phyloP scores from a whole-genome alignment of 2,113 vertebrate species.

The Sitta europaea region DNA sequence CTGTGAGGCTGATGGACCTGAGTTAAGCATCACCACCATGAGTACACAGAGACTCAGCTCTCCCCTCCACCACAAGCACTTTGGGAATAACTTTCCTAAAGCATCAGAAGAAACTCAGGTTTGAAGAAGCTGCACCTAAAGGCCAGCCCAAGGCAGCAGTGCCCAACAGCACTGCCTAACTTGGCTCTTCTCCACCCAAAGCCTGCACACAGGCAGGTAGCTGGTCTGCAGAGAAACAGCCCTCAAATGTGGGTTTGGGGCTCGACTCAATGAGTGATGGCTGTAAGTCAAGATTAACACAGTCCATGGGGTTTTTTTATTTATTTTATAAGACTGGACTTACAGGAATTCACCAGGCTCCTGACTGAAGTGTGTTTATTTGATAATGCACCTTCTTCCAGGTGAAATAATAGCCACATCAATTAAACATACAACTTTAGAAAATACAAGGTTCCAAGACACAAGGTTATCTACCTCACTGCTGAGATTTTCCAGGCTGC shows the following conservation, averaged over 20 bases:
- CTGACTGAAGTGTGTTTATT: background rate
- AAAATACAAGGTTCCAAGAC: background rate
- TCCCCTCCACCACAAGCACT: background rate
- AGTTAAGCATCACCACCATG: background rate
- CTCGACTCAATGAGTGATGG: background rate
- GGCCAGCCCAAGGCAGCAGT: background rate
- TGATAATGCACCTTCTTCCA: background rate
- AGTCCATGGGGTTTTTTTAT: no score
- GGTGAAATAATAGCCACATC: background rate
- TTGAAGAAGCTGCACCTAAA: background rate
- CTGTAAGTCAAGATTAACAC: background rate
- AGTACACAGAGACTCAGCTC: background rate
- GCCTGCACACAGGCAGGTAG: background rate
- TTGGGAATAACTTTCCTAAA: background rate
- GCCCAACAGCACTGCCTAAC: background rate
- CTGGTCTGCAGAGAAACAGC: background rate
- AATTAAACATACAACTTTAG: background rate
- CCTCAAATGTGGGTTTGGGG: background rate
- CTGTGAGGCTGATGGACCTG: background rate
- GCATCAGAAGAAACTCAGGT: background rate
- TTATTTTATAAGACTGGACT: background rate
- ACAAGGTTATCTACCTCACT: background rate
- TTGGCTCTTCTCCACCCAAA: background rate
- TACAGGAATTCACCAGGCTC: background rate
- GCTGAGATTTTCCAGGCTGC: background rate